A percentile compares a stretch with the other conserved stretches of the same genome.
These are phyloP conservation scores for Sylvilagus floridanus DNA, from an alignment of 2,797 vertebrate species.

Conservation along the genomic window DNA sequence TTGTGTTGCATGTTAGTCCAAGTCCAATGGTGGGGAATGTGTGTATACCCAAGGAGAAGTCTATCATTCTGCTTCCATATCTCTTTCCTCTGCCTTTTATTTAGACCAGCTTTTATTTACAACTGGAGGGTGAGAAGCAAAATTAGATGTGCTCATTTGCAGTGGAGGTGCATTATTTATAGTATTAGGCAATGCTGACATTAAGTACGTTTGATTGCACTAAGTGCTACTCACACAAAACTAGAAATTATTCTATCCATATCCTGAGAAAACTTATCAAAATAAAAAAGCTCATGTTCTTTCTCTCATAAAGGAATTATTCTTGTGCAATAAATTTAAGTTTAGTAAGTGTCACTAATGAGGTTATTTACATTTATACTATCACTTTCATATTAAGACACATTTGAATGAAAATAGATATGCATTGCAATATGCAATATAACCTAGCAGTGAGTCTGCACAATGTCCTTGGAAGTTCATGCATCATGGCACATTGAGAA, in stretches of 20 bases:
- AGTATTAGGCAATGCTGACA: neutral
- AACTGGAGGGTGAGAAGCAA: neutral
- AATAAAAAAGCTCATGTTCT: neutral
- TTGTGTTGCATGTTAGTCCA: neutral
- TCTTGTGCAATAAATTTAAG: slow-evolving; percentile 2
- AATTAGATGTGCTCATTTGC: neutral
- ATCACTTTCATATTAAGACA: neutral
- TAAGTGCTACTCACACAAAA: neutral
- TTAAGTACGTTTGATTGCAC: neutral
- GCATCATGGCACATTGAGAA: neutral
- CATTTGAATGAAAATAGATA: neutral
- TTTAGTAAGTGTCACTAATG: slow-evolving; percentile 16
- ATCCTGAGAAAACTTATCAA: neutral
- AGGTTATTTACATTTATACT: slow-evolving; percentile 27
- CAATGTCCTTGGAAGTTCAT: accelerated
- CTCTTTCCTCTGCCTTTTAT: neutral
- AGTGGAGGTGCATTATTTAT: neutral
- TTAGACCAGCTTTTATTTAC: neutral
- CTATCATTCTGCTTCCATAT: neutral
- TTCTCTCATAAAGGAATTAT: neutral
- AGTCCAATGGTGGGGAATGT: neutral
- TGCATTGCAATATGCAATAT: neutral
- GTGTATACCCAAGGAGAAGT: too few relatives aligned
- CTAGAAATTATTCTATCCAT: neutral
- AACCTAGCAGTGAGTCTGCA: neutral